phyloP scores from a whole-genome alignment of 35 echinoderm and acorn worm species.

The Chiridota heheva region DNA sequence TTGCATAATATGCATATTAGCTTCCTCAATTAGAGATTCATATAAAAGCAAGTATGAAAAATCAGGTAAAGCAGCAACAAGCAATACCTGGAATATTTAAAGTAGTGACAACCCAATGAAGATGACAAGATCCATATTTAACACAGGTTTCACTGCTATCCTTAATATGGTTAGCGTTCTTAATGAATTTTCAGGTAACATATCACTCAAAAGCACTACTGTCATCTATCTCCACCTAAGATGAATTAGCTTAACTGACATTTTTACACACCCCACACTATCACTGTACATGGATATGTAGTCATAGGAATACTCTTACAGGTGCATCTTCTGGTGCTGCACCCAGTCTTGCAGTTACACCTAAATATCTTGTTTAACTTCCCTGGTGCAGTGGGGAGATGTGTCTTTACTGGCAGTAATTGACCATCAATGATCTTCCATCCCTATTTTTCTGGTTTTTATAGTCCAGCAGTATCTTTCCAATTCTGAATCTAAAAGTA shows the following conservation, averaged over 20 bases:
- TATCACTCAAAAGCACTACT: not conserved
- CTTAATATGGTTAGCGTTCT: not conserved
- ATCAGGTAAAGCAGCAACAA: not conserved
- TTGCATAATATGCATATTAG: not conserved
- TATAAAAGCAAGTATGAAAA: not conserved
- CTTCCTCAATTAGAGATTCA: not conserved
- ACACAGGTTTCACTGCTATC: too few species aligned
- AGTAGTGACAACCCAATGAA: too few species aligned
- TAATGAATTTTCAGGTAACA: not conserved
- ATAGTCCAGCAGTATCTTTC: constrained; percentile 32
- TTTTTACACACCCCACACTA: constrained; percentile 38
- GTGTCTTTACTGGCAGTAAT: too few species aligned
- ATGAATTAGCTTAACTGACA: constrained; percentile 30
- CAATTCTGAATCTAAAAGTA: constrained; percentile 55
- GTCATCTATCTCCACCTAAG: not conserved
- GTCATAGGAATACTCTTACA: constrained; percentile 45
- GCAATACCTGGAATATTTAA: too few species aligned
- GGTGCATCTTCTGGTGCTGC: constrained; percentile 51
- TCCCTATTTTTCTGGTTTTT: too few species aligned
- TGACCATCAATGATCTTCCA: too few species aligned
- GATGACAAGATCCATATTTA: not conserved
- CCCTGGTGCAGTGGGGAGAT: too few species aligned
- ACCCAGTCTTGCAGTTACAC: constrained; percentile 58
- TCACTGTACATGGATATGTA: too few species aligned
- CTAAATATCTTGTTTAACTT: too few species aligned